phyloP scores from a whole-genome alignment of 2,888 invertebrate species.

The Troides aeacus region DNA sequence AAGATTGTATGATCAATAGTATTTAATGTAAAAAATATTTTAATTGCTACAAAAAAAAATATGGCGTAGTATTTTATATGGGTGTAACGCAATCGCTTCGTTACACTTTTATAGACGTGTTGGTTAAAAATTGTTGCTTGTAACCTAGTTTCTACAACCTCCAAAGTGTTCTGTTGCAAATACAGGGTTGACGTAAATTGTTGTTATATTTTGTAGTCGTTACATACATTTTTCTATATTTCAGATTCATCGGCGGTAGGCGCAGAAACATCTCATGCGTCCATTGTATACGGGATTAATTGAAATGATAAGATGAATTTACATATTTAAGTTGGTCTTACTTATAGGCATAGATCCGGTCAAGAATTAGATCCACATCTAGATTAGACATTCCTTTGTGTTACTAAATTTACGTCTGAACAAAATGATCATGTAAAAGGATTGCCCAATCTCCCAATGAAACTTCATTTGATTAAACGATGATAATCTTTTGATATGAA shows the following conservation, averaged over 20 bases:
- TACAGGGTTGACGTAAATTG: constrained; percentile 20
- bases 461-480: neutral
- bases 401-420: constrained; percentile 7
- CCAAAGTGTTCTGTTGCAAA: constrained; percentile 26
- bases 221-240: constrained; percentile 12
- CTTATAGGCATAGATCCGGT: constrained; percentile 18
- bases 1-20: neutral
- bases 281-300: constrained; percentile 14
- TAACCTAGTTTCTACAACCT: constrained; percentile 30
- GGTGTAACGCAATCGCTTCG: constrained; percentile 22
- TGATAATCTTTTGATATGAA: neutral
- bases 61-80: constrained; percentile 24
- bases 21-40: constrained; percentile 2
- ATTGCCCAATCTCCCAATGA: neutral
- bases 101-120: constrained; percentile 28
- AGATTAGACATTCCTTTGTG: constrained; percentile 1
- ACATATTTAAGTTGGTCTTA: constrained; percentile 17
- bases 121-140: constrained; percentile 22
- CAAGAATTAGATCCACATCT: constrained; percentile 13
- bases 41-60: constrained; percentile 9
- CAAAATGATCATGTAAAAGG: neutral
- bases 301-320: constrained; percentile 21
- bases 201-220: constrained; percentile 19
- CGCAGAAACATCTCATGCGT: constrained; percentile 7
- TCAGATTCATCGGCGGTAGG: constrained; percentile 9